Conservation (phyloP, 2,113 vertebrate genomes). For the Lepisosteus oculatus region DNA sequence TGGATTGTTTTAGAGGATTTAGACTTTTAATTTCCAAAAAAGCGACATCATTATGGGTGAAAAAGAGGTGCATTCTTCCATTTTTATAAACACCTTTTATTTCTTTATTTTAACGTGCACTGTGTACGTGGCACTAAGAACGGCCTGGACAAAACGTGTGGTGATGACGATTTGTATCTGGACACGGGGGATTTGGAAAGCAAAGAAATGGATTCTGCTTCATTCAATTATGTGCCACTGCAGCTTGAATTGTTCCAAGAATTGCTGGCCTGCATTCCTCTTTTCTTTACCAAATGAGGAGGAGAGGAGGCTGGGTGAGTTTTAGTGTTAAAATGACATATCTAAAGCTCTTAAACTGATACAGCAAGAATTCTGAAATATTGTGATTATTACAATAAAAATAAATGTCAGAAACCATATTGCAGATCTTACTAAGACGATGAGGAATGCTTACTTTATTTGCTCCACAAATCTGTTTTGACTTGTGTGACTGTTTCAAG, state of each 20-base stretch:
- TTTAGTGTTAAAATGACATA: too few relatives aligned
- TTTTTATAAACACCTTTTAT: not conserved
- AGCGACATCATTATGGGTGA: conserved; percentile 71
- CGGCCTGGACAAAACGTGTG: not conserved
- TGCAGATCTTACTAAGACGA: too few relatives aligned
- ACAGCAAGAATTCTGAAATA: too few relatives aligned
- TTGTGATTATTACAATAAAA: too few relatives aligned
- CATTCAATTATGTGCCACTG: not conserved
- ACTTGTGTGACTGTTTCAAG: too few relatives aligned
- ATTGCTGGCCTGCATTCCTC: not conserved
- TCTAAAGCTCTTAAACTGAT: too few relatives aligned
- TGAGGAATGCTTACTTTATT: too few relatives aligned
- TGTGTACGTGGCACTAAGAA: conserved; percentile 14
- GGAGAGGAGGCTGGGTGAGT: not conserved
- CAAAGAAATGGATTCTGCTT: not conserved
- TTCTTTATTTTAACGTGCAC: conserved; percentile 25
- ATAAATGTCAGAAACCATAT: too few relatives aligned
- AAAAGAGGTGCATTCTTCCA: conserved; percentile 5
- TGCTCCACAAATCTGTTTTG: too few relatives aligned
- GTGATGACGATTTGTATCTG: not conserved
- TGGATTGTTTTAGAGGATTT: conserved; percentile 74
- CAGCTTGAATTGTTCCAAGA: not conserved
- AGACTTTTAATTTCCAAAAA: conserved; percentile 79
- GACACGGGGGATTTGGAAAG: not conserved
- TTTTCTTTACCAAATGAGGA: not conserved